A percentile compares a stretch with the other conserved stretches of the same genome.
Evolutionary conservation across 2,797 vertebrate genomes (phyloP).

Genomic region (Florisuga fusca): DNA sequence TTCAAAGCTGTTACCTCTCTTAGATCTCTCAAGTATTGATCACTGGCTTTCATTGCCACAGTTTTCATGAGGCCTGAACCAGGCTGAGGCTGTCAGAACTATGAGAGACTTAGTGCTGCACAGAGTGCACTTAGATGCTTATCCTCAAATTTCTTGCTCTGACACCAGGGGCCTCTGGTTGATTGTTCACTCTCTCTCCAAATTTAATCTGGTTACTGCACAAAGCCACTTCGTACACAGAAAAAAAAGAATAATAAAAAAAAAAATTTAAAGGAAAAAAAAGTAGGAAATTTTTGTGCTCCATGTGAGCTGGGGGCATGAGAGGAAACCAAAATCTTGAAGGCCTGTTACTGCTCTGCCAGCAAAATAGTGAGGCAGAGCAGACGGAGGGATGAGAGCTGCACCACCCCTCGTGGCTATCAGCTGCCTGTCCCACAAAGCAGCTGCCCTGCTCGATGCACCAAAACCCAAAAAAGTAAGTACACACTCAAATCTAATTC

Average conservation of each 20-base stretch:
- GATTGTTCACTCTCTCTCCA: background rate
- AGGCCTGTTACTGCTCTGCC: background rate
- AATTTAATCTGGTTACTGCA: background rate
- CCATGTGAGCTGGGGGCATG: background rate
- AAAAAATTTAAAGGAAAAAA: background rate
- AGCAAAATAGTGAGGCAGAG: background rate
- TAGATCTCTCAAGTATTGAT: background rate
- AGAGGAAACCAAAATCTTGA: background rate
- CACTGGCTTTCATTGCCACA: background rate
- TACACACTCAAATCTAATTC: fast-evolving
- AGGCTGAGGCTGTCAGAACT: background rate
- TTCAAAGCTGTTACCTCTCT: background rate
- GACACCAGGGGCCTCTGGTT: background rate
- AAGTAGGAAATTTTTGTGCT: background rate
- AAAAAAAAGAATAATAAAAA: background rate
- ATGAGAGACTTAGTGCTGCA: background rate
- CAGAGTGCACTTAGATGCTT: background rate
- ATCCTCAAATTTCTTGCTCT: constrained; percentile 13
- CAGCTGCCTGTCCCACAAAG: background rate
- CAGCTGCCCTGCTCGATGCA: background rate
- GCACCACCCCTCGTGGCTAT: fast-evolving
- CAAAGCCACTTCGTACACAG: background rate
- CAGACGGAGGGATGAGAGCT: background rate
- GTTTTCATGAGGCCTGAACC: background rate
- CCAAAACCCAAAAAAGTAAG: background rate